Evolutionary conservation across 2,797 vertebrate genomes (phyloP), one percentile per base, ranked within the genome.

Genomic region (Hephaestus fuliginosus): DNA sequence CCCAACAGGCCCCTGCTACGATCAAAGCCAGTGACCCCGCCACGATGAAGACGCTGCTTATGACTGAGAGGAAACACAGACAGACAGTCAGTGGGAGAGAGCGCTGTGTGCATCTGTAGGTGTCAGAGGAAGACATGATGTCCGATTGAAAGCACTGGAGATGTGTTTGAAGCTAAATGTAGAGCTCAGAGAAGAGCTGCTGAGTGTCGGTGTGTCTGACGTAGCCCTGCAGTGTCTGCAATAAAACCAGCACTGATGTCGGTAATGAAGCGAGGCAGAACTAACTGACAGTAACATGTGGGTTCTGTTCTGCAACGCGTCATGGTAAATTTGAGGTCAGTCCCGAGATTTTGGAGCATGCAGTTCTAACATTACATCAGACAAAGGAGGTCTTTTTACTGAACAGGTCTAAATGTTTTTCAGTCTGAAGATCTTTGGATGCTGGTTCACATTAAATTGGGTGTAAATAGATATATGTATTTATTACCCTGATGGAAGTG

Each of bases 1-100:
- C 94, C 97, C 97, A 99, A 88, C 96, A 98, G 22, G 96, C 75
- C 0, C 92, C 95, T 0, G 97, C 96, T 77, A 96, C 22, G 0
- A 95, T 78, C 74, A 99, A 85, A 0, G 95, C 96, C 0, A 96
- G 86, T 0, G 94, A 92, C 0, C 96, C 96, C 0, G 95, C 94
- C 61, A 96, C 84, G 0, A 96, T 93, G 92, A 96, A 97, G 51
- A 95, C 91, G 56, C 96, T 93, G 1, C 96, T 96, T 91, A 98
- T 91, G 77, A 96, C 98, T 98, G 95, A 44, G 25, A 85, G 87
- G 49, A 89, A 10, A 86, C 36, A 81, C 51, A 88, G 5, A 71
- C 58, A 82, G 39, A 84, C 5, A 30, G 66, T 90, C 1, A 88
- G 69, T 2, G 53, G 44, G 2, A 86, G 44, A 9, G 51, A 63